Evolutionary conservation across 1,140 invertebrate genomes (phyloP).

Genomic region (Pogonomyrmex barbatus): DNA sequence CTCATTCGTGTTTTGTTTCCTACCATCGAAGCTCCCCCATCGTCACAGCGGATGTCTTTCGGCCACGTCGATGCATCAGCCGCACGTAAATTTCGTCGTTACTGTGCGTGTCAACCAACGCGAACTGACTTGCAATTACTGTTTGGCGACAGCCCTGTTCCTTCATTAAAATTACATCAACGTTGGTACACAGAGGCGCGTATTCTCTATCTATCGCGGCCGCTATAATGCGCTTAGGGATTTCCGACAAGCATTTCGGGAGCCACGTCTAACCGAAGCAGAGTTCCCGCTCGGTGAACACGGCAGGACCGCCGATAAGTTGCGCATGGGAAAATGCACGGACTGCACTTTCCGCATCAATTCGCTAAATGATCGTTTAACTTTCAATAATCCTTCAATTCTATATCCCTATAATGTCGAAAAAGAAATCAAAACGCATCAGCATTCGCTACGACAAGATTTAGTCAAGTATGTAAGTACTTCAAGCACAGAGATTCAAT

Average conservation of each 20-base stretch:
- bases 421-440: background rate
- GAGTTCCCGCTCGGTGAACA: conserved; percentile 6
- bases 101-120: conserved; percentile 26
- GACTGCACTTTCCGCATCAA: conserved; percentile 39
- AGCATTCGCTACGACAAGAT: background rate
- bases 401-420: background rate
- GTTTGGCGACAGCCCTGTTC: conserved; percentile 50
- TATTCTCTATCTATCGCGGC: conserved; percentile 60
- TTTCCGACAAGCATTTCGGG: conserved; percentile 67
- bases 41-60: conserved; percentile 45
- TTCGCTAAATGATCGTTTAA: conserved; percentile 33
- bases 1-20: conserved; percentile 33
- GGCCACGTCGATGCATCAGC: conserved; percentile 41
- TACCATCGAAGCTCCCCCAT: background rate
- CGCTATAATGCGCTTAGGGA: conserved; percentile 70
- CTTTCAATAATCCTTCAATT: conserved; percentile 1
- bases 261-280: conserved; percentile 22
- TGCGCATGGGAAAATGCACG: conserved; percentile 47
- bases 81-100: conserved; percentile 28
- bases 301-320: conserved; percentile 21
- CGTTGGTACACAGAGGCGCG: conserved; percentile 60
- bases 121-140: conserved; percentile 69
- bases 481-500: background rate
- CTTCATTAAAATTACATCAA: conserved; percentile 76
- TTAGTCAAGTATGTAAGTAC: background rate